These are phyloP conservation scores for Eutolmus rufibarbis DNA, from an alignment of 2,888 invertebrate genomes.

Conservation along the genomic window DNA sequence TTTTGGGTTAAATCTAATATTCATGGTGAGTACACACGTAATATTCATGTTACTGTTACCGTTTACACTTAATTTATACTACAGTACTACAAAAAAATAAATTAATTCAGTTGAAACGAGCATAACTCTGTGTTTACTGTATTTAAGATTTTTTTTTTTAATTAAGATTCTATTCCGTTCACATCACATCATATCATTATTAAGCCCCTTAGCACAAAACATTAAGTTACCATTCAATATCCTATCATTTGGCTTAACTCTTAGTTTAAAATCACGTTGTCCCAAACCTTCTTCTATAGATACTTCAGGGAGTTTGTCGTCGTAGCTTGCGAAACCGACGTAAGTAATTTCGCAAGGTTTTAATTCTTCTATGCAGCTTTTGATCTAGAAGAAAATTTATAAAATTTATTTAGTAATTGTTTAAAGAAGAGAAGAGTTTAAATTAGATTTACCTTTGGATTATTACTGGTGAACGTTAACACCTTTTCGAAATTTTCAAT, in stretches of 20 bases:
- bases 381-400: not conserved
- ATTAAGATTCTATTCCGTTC: not conserved
- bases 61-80: too few relatives aligned
- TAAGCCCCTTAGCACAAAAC: not conserved
- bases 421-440: too few relatives aligned
- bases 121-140: not conserved
- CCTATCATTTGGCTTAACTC: not conserved
- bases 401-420: not conserved
- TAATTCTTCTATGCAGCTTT: not conserved
- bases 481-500: not conserved
- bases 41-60: too few relatives aligned
- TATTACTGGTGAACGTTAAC: not conserved
- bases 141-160: too few relatives aligned
- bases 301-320: not conserved
- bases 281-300: not conserved
- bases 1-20: too few relatives aligned
- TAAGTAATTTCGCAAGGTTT: not conserved
- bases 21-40: too few relatives aligned
- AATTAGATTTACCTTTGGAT: not conserved
- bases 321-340: not conserved
- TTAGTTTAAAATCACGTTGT: not conserved
- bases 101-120: too few relatives aligned
- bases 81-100: too few relatives aligned
- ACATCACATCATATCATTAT: not conserved
- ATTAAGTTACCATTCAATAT: not conserved